phyloP scores from a whole-genome alignment of 2,888 invertebrate species.

The Amphipyra berbera region DNA sequence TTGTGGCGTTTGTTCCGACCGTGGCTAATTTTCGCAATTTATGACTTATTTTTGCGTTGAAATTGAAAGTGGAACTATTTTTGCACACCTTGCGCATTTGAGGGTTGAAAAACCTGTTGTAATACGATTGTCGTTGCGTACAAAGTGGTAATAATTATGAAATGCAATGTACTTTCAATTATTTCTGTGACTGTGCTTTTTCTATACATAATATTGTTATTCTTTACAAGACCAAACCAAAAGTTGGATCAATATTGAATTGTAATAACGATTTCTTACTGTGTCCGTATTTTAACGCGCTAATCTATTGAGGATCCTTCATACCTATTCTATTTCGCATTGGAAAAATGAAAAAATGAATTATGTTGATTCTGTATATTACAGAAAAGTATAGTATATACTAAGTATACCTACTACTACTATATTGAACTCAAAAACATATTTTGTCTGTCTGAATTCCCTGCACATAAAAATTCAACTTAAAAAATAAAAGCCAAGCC shows the following conservation, averaged over 20 bases:
- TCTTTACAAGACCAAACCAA: too few species aligned
- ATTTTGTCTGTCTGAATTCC: conserved; percentile 17
- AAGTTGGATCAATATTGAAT: too few species aligned
- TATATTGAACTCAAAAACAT: not conserved
- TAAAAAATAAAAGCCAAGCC: conserved; percentile 35
- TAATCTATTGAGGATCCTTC: too few species aligned
- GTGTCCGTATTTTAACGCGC: too few species aligned
- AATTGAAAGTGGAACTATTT: conserved; percentile 75
- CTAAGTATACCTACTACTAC: too few species aligned
- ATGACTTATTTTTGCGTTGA: conserved; percentile 74
- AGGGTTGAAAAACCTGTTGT: conserved; percentile 35
- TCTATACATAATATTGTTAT: too few species aligned
- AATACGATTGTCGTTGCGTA: conserved; percentile 1
- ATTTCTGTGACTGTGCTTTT: not conserved
- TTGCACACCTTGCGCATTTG: conserved; percentile 42
- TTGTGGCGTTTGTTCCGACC: conserved; percentile 65
- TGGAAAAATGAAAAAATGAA: too few species aligned
- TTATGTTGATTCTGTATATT: too few species aligned
- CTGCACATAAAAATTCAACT: conserved; percentile 32
- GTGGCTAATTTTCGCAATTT: conserved; percentile 72
- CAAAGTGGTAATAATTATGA: not conserved
- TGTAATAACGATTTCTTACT: too few species aligned
- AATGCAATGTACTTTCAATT: conserved; percentile 10
- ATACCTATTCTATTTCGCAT: too few species aligned
- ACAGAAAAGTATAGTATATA: too few species aligned